phyloP scores from a whole-genome alignment of 2,888 invertebrate species.

The Ramazzottius varieornatus region DNA sequence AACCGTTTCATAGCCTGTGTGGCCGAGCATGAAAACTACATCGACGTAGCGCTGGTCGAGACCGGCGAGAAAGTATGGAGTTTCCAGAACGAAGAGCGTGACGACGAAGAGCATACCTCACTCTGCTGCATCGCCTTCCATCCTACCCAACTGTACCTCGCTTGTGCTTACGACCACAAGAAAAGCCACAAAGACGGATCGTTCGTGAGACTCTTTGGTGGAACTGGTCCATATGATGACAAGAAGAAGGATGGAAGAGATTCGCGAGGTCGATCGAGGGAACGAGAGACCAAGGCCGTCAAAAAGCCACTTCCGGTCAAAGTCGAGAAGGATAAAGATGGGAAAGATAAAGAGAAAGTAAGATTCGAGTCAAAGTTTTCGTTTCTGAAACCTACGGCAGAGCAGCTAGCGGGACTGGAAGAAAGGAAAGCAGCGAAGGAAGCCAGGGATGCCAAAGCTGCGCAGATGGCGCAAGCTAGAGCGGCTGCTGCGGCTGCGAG shows the following conservation, averaged over 20 bases:
- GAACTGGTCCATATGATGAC: neutral
- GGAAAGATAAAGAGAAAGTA: neutral
- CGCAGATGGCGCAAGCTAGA: neutral
- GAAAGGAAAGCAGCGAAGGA: neutral
- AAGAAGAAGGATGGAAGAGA: neutral
- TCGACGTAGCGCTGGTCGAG: neutral
- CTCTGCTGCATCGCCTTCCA: neutral
- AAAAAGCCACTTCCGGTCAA: too few relatives aligned
- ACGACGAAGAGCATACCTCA: neutral
- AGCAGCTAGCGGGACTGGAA: neutral
- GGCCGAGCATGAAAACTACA: neutral
- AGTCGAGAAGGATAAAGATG: neutral
- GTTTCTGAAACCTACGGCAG: neutral
- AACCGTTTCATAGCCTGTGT: neutral
- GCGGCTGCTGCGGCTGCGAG: neutral
- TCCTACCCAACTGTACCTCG: neutral
- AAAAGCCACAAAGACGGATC: neutral
- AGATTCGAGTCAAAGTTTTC: neutral
- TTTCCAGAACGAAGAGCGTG: neutral
- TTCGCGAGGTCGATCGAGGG: neutral
- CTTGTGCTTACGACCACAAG: neutral
- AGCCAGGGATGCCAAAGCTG: neutral
- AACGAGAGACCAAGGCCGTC: neutral
- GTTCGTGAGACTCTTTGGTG: neutral
- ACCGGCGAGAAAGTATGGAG: neutral